Evolutionary conservation across 1,140 invertebrate genomes (phyloP), one percentile per base, ranked within the genome.

Genomic region (Drosophila gunungcola): DNA sequence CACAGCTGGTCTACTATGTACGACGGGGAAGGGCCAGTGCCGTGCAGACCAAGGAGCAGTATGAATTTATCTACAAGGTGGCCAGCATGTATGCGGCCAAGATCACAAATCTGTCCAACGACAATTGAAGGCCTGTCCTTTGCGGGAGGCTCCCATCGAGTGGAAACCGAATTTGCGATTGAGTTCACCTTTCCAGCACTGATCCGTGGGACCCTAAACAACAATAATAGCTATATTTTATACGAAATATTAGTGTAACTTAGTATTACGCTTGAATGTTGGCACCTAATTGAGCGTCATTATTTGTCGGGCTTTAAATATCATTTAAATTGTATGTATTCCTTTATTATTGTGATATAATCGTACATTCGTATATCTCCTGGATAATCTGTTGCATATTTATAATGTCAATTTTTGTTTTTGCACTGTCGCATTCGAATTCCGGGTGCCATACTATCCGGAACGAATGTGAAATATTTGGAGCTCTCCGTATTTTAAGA

Each of bases 21-120:
- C 94, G 97, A 60, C 94, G 96, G 80, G 97, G 98, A 81, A 94
- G 98, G 13, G 97, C 97, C 21, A 97, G 97, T 62, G 95, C 96
- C 48, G 96, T 98, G 9, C 96, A 98, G 92, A 98, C 97, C 46
- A 93, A 94, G 81, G 94, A 95, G 78, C 95, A 95, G 92, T 95
- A 95, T 82, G 94, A 94, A 90, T 95, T 95, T 93, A 93, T 95
- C 57, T 95, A 95, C 91, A 95, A 95, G 93, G 95, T 95, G 62
- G 89, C 91, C 68, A 90, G 91, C 74, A 85, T 92, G 79, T 92
- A 92, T 70, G 91, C 91, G 64, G 91, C 90, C 55, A 92, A 92
- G 83, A 91, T 92, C 41, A 85, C 91, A 78, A 92, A 90, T 82
- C 61, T 91, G 60, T 84, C 83, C 63, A 91, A 83, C 70, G 91